phyloP scores from a whole-genome alignment of 2,113 vertebrate species.

The Urocitellus parryii region DNA sequence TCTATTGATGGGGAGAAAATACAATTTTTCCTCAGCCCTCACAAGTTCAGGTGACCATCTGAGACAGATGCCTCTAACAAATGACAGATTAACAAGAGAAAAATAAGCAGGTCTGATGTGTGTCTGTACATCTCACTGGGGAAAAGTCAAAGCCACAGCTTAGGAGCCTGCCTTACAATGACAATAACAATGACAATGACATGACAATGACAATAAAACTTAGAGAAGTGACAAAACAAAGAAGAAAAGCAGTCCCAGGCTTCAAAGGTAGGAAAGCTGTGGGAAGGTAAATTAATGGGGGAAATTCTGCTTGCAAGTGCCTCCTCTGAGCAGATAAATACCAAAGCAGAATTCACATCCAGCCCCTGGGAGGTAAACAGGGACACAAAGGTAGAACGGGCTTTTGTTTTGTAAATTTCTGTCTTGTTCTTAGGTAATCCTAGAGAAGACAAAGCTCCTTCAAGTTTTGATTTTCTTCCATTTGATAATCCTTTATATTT shows the following conservation, averaged over 20 bases:
- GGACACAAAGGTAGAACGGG: background rate
- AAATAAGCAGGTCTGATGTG: background rate
- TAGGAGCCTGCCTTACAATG: background rate
- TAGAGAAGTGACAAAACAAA: background rate
- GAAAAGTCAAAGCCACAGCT: background rate
- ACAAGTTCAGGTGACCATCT: background rate
- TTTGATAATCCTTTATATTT: background rate
- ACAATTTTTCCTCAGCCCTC: background rate
- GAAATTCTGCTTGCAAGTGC: background rate
- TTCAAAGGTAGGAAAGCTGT: background rate
- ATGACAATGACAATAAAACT: background rate
- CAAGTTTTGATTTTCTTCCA: background rate
- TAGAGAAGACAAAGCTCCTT: background rate
- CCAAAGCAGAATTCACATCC: background rate
- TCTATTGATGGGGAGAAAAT: background rate
- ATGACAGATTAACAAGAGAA: background rate
- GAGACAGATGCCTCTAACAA: background rate
- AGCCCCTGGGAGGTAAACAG: too few relatives aligned
- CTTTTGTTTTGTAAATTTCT: background rate
- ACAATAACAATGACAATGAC: background rate
- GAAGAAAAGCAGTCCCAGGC: background rate
- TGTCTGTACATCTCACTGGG: background rate
- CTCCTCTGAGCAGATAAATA: background rate
- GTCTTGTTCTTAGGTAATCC: background rate
- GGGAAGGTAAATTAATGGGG: background rate